Evolutionary conservation across 2,888 invertebrate species (phyloP), one percentile per base, ranked within the genome.

Genomic region (Phyllotreta striolata): DNA sequence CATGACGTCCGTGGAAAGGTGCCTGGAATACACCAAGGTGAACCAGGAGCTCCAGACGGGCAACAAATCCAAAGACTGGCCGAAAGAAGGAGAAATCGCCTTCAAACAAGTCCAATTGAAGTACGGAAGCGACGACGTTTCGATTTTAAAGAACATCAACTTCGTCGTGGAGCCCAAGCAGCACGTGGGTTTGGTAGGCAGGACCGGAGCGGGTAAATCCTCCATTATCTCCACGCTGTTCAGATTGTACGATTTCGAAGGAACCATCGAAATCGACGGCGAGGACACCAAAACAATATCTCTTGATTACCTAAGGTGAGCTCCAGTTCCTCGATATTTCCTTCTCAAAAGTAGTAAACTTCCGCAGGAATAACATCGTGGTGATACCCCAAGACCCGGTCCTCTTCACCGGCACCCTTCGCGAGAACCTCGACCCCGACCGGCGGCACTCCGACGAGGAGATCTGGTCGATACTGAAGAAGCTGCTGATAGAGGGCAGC

Each of bases 1-100:
- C 72, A 92, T 94, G 93, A 94, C 92, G 3, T 91, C 92, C 8
- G 96, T 97, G 0, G 97, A 98, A 81, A 87, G 96, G 80, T 86
- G 91, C 10, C 71, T 92, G 5, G 95, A 95, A 75, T 96, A 95
- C 77, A 87, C 88, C 0, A 85, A 88, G 39, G 78, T 94, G 1
- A 86, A 88, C 0, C 71, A 86, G 0, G 91, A 91, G 71, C 49
- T 68, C 24, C 62, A 64, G 3, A 38, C 55, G 10, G 63, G 63
- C 6, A 51, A 3, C 34, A 12, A 24, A 5, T 12, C 47, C 0
- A 75, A 82, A 0, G 79, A 81, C 0, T 89, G 89, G 89, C 89
- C 89, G 0, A 74, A 81, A 2, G 76, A 84, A 47, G 89, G 89
- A 8, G 80, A 79, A 66, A 79, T 89, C 7, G 78, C 80, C 40